phyloP scores from a whole-genome alignment of 1,140 invertebrate genomes.

The Drosophila nasuta region DNA sequence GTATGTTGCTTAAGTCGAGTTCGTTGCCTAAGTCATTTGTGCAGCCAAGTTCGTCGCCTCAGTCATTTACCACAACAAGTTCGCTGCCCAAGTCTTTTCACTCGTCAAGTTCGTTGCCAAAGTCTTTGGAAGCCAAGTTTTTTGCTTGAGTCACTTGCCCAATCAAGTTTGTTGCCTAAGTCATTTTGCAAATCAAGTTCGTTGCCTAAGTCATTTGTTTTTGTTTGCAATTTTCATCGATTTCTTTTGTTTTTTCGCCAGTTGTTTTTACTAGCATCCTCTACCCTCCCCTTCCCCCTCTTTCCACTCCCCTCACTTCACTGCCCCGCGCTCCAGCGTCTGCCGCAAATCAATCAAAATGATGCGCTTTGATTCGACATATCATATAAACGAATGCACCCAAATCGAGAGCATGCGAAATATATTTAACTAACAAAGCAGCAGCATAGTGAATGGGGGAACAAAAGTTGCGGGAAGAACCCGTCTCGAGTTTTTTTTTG shows the following conservation, averaged over 20 bases:
- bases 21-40: slow-evolving; percentile 25
- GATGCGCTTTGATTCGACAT: slow-evolving; percentile 69
- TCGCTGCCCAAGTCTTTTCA: slow-evolving; percentile 8
- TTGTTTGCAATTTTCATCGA: background rate
- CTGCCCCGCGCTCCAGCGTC: slow-evolving; percentile 30
- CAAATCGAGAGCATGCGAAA: slow-evolving; percentile 30
- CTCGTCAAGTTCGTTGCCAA: slow-evolving; percentile 25
- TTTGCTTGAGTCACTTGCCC: background rate
- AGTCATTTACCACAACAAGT: slow-evolving; percentile 11
- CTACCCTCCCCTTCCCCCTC: background rate
- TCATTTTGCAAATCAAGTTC: slow-evolving; percentile 11
- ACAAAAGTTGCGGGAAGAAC: background rate
- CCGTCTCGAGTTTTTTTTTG: too few species aligned
- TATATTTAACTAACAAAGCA: slow-evolving; percentile 76
- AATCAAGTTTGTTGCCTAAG: slow-evolving; percentile 24
- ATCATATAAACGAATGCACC: slow-evolving; percentile 47
- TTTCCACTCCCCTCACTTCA: background rate
- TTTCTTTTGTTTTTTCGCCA: background rate
- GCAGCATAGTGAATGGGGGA: background rate
- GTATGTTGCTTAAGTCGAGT: background rate
- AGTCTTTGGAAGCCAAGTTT: slow-evolving; percentile 13
- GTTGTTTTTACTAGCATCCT: background rate
- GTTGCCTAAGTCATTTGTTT: slow-evolving; percentile 24
- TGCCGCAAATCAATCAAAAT: slow-evolving; percentile 78
- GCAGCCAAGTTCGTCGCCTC: background rate